Evolutionary conservation across 1,140 invertebrate species (phyloP), one percentile per base, ranked within the genome.

Genomic region (Teleogryllus occipitalis): DNA sequence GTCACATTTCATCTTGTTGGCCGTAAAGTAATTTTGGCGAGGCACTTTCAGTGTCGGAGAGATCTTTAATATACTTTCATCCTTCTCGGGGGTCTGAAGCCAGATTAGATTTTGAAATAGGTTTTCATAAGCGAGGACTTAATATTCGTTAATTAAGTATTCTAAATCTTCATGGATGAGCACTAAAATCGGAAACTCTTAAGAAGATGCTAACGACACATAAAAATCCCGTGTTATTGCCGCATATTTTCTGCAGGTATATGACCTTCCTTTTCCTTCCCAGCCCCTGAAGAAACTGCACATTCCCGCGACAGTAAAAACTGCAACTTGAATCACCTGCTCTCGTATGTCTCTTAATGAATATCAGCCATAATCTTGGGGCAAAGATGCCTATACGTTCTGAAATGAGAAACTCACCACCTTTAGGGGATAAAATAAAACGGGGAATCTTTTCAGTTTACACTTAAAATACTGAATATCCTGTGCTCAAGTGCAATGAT

Each of bases 11-110:
- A 65, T 65, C 10, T 65, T 65, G 18, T 14, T 14, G 18, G 54
- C 7, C 54, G 54, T 65, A 65, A 65, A 65, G 54, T 65, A 65
- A 65, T 65, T 65, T 65, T 3, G 10, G 18, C 10, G 10, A 3
- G 54, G 54, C 54, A 65, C 10, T 65, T 65, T 65, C 54, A 65
- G 54, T 65, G 10, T 18, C 49, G 18, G 54, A 7, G 18, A 65
- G 54, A 65, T 65, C 10, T 65, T 65, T 65, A 65, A 65, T 65
- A 65, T 65, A 65, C 54, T 65, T 65, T 65, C 54, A 65, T 65
- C 54, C 54, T 65, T 18, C 54, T 65, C 7, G 54, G 18, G 54
- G 54, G 18, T 7, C 54, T 65, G 54, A 14, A 14, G 54, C 54
- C 18, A 65, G 54, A 65, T 65, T 65, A 65, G 54, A 65, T 65